Evolutionary conservation across 2,797 vertebrate genomes (phyloP).

Genomic region (Diplodus puntazzo): DNA sequence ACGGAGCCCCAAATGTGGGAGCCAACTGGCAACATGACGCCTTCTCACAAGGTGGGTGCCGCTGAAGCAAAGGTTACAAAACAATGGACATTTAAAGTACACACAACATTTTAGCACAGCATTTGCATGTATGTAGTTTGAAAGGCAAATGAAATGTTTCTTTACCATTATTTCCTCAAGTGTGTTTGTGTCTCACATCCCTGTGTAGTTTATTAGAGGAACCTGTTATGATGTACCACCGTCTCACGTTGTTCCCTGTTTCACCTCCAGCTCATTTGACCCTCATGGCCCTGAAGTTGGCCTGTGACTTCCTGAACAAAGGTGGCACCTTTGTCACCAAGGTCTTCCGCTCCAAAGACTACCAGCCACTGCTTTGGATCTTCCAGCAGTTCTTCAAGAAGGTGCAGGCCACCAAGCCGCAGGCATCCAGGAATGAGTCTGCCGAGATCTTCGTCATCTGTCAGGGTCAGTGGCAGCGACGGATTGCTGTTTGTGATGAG

Average conservation of each 20-base stretch:
- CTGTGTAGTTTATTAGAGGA: background rate
- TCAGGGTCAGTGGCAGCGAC: conserved; percentile 86
- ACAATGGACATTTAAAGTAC: background rate
- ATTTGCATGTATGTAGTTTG: background rate
- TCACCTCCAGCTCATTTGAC: conserved; percentile 89
- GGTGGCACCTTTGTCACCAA: conserved; percentile 97
- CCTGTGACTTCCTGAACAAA: conserved; percentile 93
- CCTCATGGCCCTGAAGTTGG: conserved; percentile 94
- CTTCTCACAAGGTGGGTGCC: conserved; percentile 91
- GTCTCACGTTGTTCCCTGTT: background rate
- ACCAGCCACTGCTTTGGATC: conserved; percentile 97
- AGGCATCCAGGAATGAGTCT: conserved; percentile 96
- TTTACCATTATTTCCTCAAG: background rate
- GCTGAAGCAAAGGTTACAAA: background rate
- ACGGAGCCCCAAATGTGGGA: conserved; percentile 96
- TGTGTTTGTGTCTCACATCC: background rate
- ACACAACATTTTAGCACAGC: background rate
- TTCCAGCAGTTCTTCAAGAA: conserved; percentile 97
- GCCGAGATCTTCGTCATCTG: conserved; percentile 98
- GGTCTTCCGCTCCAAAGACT: conserved; percentile 97
- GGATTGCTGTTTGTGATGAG: background rate
- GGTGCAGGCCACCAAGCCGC: conserved; percentile 96
- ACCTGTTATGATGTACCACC: background rate
- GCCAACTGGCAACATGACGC: conserved; percentile 97
- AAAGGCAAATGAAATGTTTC: background rate